phyloP scores from a whole-genome alignment of 2,797 vertebrate species.

The Triplophysa bombifrons region DNA sequence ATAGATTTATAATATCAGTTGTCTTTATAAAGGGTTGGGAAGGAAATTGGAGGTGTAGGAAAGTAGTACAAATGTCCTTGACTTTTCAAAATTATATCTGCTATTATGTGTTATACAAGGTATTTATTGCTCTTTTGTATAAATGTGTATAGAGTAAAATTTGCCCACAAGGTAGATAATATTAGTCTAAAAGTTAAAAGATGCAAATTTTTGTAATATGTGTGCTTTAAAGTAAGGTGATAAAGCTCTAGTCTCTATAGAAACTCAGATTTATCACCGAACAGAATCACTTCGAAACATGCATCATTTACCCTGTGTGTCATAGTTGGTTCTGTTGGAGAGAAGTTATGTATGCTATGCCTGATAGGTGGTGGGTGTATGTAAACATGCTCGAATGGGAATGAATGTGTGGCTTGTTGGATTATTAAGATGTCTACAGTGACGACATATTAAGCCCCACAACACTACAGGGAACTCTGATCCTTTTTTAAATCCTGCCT shows the following conservation, averaged over 20 bases:
- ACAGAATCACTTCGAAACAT: neutral
- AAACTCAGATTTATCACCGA: conserved; percentile 3
- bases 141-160: too few species aligned
- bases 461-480: conserved; percentile 53
- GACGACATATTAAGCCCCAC: conserved; percentile 44
- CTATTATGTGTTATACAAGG: too few species aligned
- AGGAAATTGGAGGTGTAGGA: too few species aligned
- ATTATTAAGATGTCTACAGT: conserved; percentile 54
- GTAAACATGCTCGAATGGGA: conserved; percentile 25
- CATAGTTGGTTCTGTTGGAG: conserved; percentile 5
- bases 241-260: neutral
- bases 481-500: conserved; percentile 57
- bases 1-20: neutral
- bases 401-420: conserved; percentile 36
- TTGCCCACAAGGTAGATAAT: too few species aligned
- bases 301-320: conserved; percentile 13
- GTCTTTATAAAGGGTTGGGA: neutral
- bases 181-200: too few species aligned
- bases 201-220: neutral
- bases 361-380: conserved; percentile 18
- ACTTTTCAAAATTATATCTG: too few species aligned
- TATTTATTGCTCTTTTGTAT: too few species aligned
- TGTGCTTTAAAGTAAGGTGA: neutral
- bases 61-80: too few species aligned
- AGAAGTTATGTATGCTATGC: neutral